Evolutionary conservation across 2,797 vertebrate genomes (phyloP).

Genomic region (Notoglanidium macrostoma): DNA sequence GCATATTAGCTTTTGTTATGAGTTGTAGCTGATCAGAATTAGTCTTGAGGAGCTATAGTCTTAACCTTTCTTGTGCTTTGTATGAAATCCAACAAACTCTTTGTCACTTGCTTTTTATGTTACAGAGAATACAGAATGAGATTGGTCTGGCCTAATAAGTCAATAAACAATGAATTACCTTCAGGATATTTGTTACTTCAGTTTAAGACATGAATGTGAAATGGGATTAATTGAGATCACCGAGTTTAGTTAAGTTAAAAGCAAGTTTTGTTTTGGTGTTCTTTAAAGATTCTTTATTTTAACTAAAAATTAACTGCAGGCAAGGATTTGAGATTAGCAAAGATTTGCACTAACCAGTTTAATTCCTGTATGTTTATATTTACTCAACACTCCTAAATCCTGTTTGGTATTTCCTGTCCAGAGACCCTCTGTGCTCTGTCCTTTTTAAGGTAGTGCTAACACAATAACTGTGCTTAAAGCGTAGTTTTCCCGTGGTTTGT

Average conservation of each 20-base stretch:
- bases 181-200: not conserved
- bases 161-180: slow-evolving; percentile 4
- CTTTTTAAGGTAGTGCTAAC: slow-evolving; percentile 31
- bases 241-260: not conserved
- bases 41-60: not conserved
- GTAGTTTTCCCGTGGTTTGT: slow-evolving; percentile 34
- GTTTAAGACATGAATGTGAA: not conserved
- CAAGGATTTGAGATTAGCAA: slow-evolving; percentile 46
- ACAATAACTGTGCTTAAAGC: slow-evolving; percentile 4
- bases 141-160: not conserved
- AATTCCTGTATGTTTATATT: slow-evolving; percentile 46
- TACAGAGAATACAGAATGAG: not conserved
- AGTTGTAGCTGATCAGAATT: not conserved
- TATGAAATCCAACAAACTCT: not conserved
- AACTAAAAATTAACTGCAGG: slow-evolving; percentile 23
- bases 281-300: slow-evolving; percentile 29
- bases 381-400: slow-evolving; percentile 39
- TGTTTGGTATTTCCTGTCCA: slow-evolving; percentile 47
- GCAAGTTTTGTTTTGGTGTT: slow-evolving; percentile 9
- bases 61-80: not conserved
- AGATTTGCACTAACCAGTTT: slow-evolving; percentile 45
- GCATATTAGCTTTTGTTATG: not conserved
- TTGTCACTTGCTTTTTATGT: not conserved
- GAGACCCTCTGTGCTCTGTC: slow-evolving; percentile 19
- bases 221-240: not conserved